A percentile compares a stretch with the other conserved stretches of the same genome.
These are phyloP conservation scores for Pyrrhia umbra DNA, from an alignment of 2,888 invertebrate species.

Conservation along the genomic window DNA sequence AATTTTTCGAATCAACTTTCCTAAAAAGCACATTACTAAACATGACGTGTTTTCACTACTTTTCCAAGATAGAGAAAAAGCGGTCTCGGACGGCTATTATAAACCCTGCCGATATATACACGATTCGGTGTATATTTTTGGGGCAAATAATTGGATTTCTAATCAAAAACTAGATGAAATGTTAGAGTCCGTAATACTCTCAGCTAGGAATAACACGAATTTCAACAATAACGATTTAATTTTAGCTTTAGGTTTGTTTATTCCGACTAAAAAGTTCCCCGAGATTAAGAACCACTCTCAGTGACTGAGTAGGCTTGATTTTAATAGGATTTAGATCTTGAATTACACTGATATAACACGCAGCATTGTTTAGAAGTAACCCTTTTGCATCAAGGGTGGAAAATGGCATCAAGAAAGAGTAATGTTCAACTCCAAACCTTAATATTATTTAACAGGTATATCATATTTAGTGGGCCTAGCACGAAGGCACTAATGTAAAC, in stretches of 20 bases:
- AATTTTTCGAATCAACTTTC: no score
- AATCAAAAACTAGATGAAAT: background rate
- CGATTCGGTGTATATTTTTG: background rate
- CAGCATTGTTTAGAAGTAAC: no score
- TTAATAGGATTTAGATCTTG: conserved; percentile 56
- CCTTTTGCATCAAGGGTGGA: no score
- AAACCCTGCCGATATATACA: background rate
- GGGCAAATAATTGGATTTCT: background rate
- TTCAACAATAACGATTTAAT: conserved; percentile 27
- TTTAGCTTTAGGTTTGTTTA: conserved; percentile 31
- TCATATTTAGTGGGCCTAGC: no score
- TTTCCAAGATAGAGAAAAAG: no score
- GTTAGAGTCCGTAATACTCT: background rate
- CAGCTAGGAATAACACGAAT: background rate
- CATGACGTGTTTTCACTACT: no score
- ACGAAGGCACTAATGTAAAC: no score
- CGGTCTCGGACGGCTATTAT: no score
- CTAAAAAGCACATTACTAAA: no score
- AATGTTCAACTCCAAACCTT: no score
- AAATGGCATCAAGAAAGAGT: no score
- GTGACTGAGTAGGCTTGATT: conserved; percentile 51
- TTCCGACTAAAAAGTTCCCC: conserved; percentile 40
- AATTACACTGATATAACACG: conserved; percentile 39
- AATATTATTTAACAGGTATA: no score
- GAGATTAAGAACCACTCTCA: conserved; percentile 63